Evolutionary conservation across 1,140 invertebrate genomes (phyloP), one percentile per base, ranked within the genome.

Genomic region (Hyposmocoma kahamanoa): DNA sequence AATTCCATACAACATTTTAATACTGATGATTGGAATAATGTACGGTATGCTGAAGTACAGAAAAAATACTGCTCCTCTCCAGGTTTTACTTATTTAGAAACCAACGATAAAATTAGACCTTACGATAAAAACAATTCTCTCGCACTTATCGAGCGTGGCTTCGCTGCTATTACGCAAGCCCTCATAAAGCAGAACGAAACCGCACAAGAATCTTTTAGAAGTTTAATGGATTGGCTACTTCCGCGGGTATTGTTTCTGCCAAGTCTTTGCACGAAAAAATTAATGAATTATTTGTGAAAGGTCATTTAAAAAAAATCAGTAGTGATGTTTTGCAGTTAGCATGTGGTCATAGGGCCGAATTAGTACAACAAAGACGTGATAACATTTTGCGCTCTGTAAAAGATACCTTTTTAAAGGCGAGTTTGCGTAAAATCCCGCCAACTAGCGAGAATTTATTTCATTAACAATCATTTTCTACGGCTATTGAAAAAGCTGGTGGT

Each of bases 391-490:
- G 22, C 0, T 39, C 46, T 0, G 46, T 48, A 9, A 48, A 48
- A 41, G 46, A 48, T 41, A 48, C 39, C n/a, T 48, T 26, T 41
- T 10, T 48, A 3, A 48, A 39, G 20, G 34, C 21, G 13, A 39
- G 18, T 1, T 20, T 48, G 3, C 18, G 22, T 9, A 39, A 39
- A 24, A 47, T 48, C 1, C 34, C 34, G 3, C 46, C 46, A 17
- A 24, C 34, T 9, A 15, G 21, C 13, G 21, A 39, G 18, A 20
- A 8, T 28, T 4, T 48, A 10, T 48, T 47, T 22, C 18, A 36
- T 15, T 17, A 6, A 10, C 22, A 39, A 1, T 2, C 21, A 3
- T 13, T 48, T 9, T n/a, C 34, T 0, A 10, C 34, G 11, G 9
- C 46, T 5, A 26, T 48, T 2, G 46, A 48, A 5, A 48, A 48